Conservation (phyloP, 2,113 vertebrate genomes). For the Hippolais icterina region DNA sequence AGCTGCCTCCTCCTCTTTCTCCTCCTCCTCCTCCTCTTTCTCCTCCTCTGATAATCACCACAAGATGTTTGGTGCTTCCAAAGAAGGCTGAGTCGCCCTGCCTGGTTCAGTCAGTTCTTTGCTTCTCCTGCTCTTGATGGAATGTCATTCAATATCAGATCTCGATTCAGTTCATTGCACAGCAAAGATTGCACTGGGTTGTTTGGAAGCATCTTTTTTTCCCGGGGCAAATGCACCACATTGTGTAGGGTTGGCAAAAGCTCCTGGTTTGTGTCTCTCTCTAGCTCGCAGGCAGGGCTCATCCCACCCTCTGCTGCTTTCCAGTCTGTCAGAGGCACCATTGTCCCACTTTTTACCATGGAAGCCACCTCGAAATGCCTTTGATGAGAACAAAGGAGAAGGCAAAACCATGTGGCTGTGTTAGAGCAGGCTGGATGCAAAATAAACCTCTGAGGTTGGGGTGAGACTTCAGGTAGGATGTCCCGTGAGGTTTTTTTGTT, state of each 20-base stretch:
- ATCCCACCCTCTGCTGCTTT: conserved; percentile 35
- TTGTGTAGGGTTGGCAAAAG: conserved; percentile 22
- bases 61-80: neutral
- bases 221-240: conserved; percentile 20
- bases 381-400: neutral
- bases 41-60: neutral
- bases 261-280: conserved; percentile 3
- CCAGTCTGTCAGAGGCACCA: conserved; percentile 29
- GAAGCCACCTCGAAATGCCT: neutral
- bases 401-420: neutral
- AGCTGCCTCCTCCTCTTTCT: neutral
- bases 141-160: conserved; percentile 44
- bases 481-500: neutral
- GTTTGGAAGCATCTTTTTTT: conserved; percentile 38
- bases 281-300: neutral
- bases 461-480: neutral
- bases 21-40: neutral
- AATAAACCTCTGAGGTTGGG: neutral
- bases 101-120: neutral
- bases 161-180: conserved; percentile 35
- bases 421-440: neutral
- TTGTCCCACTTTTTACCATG: neutral
- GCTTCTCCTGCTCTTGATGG: neutral
- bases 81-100: neutral
- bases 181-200: neutral